Base-by-base conservation (phyloP, 2,113 vertebrate genomes). In the Proteles cristata region DNA sequence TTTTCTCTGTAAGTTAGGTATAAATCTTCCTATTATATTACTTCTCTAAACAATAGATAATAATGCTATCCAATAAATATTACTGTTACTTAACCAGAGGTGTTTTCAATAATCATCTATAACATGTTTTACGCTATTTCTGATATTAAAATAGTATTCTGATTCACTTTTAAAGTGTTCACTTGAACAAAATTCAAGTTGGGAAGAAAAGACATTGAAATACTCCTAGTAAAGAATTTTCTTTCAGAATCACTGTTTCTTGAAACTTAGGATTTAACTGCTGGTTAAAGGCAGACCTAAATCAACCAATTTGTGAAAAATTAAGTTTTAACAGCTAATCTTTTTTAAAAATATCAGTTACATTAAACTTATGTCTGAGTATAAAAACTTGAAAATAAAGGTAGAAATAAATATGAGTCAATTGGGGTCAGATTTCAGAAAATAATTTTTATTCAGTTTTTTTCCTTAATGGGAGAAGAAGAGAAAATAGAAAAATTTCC, bases 321-420 rank as follows among this genome's bases (percentile, higher is more conserved):
- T 28, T 71, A 93, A 28, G 26, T 97, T 95, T 92, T 76, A 87
- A 1, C 66, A 82, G 11, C 63, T 71, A 91, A 65, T 96, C 39
- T 8, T 81, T 89, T 91, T 21, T 2, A 50, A 94, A 96, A 92
- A 81, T 61, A 94, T 23, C 43, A 84, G 43, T 90, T 81, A 88
- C 0, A 53, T 88, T 92, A 80, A 94, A 92, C 31, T 58, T 92
- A 97, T 43, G 19, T 55, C 4, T 79, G 31, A 82, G 21, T 76
- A 26, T 79, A 94, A 63, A 69, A 88, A 93, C 7, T 93, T 90
- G 50, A 93, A 21, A 97, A 96, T 85, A 39, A 93, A 87, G 33
- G 73, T 87, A 93, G 76, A 92, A 93, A 90, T 69, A 96, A 95
- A 83, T 23, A 94, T 43, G 5, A 93, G n/a, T 68, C 55, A 68